A percentile compares a stretch with the other conserved stretches of the same genome.
phyloP scores from a whole-genome alignment of 2,113 vertebrate genomes.

The Micronycteris hirsuta region DNA sequence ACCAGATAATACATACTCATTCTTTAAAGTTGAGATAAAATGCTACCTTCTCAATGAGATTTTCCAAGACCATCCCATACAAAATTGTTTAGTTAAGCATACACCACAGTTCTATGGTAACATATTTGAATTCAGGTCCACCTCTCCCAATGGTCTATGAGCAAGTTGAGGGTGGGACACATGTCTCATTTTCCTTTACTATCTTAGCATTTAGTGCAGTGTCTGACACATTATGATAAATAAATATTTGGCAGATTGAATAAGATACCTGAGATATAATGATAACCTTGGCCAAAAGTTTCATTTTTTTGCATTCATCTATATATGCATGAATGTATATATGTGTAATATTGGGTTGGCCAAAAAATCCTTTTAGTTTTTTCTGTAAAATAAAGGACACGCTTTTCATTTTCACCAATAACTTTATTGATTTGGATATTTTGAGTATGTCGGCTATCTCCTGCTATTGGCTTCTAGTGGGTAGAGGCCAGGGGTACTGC shows the following conservation, averaged over 20 bases:
- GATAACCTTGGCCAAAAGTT: constrained; percentile 12
- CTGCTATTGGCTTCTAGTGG: too few relatives aligned
- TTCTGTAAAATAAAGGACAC: too few relatives aligned
- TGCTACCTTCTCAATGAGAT: not conserved
- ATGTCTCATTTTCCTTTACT: not conserved
- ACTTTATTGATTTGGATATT: too few relatives aligned
- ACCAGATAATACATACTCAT: not conserved
- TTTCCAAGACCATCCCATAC: not conserved
- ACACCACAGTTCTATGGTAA: not conserved
- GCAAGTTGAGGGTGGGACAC: not conserved
- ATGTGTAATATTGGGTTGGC: not conserved
- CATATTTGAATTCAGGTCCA: constrained; percentile 5
- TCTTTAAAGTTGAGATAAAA: constrained; percentile 31
- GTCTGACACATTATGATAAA: not conserved
- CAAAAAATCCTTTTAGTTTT: too few relatives aligned
- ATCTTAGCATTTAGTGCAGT: constrained; percentile 3
- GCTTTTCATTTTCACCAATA: too few relatives aligned
- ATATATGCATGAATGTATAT: not conserved
- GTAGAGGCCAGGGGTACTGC: too few relatives aligned
- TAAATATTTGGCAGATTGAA: not conserved
- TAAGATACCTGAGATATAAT: not conserved
- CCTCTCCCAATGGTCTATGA: not conserved
- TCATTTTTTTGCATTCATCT: not conserved
- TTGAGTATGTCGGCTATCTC: too few relatives aligned
- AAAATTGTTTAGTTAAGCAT: not conserved